These are phyloP conservation scores for Arctopsyche grandis DNA, from an alignment of 1,140 invertebrate genomes.

Conservation along the genomic window DNA sequence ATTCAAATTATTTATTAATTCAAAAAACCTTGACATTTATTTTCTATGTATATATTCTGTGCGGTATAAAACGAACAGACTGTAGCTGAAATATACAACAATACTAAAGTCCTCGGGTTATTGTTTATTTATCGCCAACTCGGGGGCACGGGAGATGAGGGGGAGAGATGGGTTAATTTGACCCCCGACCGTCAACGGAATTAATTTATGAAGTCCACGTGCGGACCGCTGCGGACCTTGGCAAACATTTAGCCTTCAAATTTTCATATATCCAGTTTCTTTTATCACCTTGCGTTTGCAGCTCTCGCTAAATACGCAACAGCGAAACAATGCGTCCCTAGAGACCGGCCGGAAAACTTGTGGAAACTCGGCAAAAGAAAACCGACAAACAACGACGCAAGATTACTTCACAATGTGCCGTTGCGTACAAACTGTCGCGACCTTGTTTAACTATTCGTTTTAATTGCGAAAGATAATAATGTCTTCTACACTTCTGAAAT, in stretches of 20 bases:
- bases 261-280: conserved; percentile 17
- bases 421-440: not conserved
- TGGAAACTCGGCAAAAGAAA: too few species aligned
- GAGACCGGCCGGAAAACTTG: too few species aligned
- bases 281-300: not conserved
- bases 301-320: not conserved
- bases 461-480: not conserved
- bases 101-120: conserved; percentile 28
- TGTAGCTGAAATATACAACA: not conserved
- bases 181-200: conserved; percentile 6
- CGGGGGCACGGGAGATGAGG: too few species aligned
- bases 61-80: too few species aligned
- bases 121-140: conserved; percentile 34
- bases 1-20: too few species aligned
- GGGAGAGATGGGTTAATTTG: conserved; percentile 6
- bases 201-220: conserved; percentile 32
- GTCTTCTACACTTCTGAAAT: too few species aligned
- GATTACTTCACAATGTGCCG: too few species aligned
- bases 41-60: too few species aligned
- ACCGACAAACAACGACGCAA: too few species aligned
- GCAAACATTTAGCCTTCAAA: not conserved
- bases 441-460: conserved; percentile 3
- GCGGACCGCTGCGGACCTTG: not conserved
- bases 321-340: too few species aligned
- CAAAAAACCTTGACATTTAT: too few species aligned